Base-by-base conservation (phyloP, 2,113 vertebrate genomes). In the Bostrychus sinensis region DNA sequence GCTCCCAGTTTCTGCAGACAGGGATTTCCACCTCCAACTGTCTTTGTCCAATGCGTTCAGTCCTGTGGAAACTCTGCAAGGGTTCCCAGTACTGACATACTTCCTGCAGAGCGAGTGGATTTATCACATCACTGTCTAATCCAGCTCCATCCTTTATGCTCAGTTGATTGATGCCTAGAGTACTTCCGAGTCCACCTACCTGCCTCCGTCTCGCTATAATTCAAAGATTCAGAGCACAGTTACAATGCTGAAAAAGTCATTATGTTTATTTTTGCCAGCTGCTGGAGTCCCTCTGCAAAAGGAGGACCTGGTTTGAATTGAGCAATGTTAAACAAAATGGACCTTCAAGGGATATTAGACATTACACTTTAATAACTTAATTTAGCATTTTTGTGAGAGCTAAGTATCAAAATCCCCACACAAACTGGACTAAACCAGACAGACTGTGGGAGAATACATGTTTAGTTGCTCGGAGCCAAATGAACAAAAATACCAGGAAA, bases 221-320 rank as follows among this genome's bases (percentile, higher is more conserved):
- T 88, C 75, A 88, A 86, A 87, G 62, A 71, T 75, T 83, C 50
- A n/a, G 43, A 82, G 68, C 63, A 16, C 43, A 43, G 81, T 77
- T 75, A 75, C 80, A 68, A 85, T 60, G 45, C 82, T 87, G 83
- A 89, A 82, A 89, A 91, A 89, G 77, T 82, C 84, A 89, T 89
- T 87, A 87, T 59, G 72, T 85, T 91, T 89, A 90, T 84, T 87
- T 83, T 75, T 88, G 85, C 89, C 89, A 91, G 90, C 89, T 90
- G 89, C 82, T 83, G 66, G 78, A 79, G 83, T 83, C 75, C 57
- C 82, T 63, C 13, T 26, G 75, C 75, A 63, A 72, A 64, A 53
- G 48, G 70, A 28, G 70, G 78, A 81, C 56, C 85, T 83, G 84
- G 80, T 87, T 86, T 38, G 50, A 79, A 89, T 88, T 85, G 78